Evolutionary conservation across 2,888 invertebrate genomes (phyloP).

Genomic region (Graphium colonna): DNA sequence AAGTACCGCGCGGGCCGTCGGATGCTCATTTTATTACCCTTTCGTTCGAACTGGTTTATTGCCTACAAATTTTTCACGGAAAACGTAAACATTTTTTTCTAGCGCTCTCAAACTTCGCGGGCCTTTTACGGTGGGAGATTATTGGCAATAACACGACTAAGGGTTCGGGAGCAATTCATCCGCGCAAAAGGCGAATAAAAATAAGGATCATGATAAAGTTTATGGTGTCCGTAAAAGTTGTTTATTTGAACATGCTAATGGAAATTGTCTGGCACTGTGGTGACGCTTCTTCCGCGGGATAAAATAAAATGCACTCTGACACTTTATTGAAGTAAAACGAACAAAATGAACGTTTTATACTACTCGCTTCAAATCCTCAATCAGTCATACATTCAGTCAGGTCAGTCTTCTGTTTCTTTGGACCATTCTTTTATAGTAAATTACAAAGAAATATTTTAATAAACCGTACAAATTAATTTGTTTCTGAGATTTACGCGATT

Average conservation of each 20-base stretch:
- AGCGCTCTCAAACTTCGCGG: slow-evolving; percentile 42
- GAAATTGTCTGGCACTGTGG: slow-evolving; percentile 9
- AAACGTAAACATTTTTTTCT: slow-evolving; percentile 47
- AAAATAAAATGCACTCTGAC: neutral
- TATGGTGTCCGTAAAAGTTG: slow-evolving; percentile 15
- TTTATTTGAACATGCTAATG: slow-evolving; percentile 11
- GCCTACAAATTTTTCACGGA: slow-evolving; percentile 55
- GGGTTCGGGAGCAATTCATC: slow-evolving; percentile 21
- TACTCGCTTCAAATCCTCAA: too few relatives aligned
- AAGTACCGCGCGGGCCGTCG: slow-evolving; percentile 51
- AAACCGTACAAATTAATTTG: too few relatives aligned
- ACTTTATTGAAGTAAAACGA: neutral
- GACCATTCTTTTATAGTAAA: too few relatives aligned
- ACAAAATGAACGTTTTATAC: too few relatives aligned
- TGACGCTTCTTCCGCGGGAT: neutral
- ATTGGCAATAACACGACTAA: slow-evolving; percentile 22
- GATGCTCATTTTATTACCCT: slow-evolving; percentile 52
- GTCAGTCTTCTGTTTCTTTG: too few relatives aligned
- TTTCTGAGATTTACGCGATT: too few relatives aligned
- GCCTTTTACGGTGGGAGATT: slow-evolving; percentile 24
- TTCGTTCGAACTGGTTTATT: slow-evolving; percentile 52
- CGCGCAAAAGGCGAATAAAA: slow-evolving; percentile 18
- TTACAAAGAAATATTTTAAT: too few relatives aligned
- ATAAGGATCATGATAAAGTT: slow-evolving; percentile 14
- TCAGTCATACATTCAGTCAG: too few relatives aligned